phyloP scores from a whole-genome alignment of 2,797 vertebrate genomes.

The Loris lydekkerianus region DNA sequence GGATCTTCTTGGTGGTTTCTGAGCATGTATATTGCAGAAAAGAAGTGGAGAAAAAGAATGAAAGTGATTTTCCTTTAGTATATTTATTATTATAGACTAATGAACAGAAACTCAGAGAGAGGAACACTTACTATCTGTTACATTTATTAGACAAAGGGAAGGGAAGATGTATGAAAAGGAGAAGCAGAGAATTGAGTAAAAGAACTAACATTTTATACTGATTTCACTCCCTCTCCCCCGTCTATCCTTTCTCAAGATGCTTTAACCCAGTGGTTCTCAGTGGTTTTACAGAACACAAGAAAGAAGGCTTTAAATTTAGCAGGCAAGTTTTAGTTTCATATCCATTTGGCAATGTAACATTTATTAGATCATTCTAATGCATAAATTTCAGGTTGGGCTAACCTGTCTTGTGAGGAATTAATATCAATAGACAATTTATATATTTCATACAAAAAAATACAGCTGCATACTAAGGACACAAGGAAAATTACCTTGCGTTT shows the following conservation, averaged over 20 bases:
- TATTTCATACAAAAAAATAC: background rate
- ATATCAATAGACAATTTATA: background rate
- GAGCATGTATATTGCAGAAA: background rate
- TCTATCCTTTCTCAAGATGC: background rate
- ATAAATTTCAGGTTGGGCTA: constrained; percentile 47
- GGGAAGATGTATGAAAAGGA: background rate
- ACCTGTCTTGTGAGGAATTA: background rate
- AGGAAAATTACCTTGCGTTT: background rate
- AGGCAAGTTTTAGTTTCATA: background rate
- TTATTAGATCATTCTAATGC: background rate
- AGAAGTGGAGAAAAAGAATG: background rate
- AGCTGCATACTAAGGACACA: constrained; percentile 32
- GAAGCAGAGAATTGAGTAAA: background rate
- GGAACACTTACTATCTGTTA: background rate
- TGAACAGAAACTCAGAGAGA: background rate
- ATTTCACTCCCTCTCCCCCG: background rate
- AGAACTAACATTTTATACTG: background rate
- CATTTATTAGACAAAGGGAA: background rate
- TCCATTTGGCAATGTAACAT: background rate
- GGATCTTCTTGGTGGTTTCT: background rate
- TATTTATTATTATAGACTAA: background rate
- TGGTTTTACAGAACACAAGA: background rate
- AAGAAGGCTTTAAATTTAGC: constrained; percentile 43
- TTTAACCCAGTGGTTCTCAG: constrained; percentile 69
- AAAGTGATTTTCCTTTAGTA: background rate